phyloP scores from a whole-genome alignment of 2,797 vertebrate genomes.

The Melanotaenia trifasciata region DNA sequence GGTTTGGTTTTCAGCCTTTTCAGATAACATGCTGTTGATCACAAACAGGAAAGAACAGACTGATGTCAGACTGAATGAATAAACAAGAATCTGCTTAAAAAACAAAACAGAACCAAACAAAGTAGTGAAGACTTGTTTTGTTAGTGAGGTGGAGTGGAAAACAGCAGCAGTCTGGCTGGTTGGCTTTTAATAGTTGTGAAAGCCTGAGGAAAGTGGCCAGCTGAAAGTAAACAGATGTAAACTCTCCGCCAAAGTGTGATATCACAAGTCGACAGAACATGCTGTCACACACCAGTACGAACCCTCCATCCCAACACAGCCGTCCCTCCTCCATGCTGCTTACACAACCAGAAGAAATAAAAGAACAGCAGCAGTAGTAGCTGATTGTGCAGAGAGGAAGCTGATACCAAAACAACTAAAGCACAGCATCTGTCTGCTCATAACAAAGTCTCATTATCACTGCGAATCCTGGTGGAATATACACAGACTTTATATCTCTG shows the following conservation, averaged over 20 bases:
- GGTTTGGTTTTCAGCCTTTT: background rate
- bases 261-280: conserved; percentile 58
- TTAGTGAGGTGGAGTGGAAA: background rate
- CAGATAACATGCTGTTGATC: background rate
- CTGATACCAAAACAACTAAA: conserved; percentile 58
- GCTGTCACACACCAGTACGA: conserved; percentile 39
- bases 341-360: conserved; percentile 59
- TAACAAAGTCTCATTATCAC: conserved; percentile 45
- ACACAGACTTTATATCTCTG: background rate
- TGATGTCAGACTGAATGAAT: background rate
- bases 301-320: conserved; percentile 21
- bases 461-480: background rate
- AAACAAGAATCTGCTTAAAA: background rate
- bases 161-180: conserved; percentile 7
- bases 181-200: conserved; percentile 30
- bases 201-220: conserved; percentile 37
- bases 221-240: conserved; percentile 69
- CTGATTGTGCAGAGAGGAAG: conserved; percentile 38
- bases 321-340: conserved; percentile 50
- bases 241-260: conserved; percentile 52
- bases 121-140: background rate
- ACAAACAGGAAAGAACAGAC: background rate
- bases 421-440: conserved; percentile 46
- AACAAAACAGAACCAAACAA: background rate
- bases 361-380: conserved; percentile 54